Percentiles rank a stretch among this genome's conserved stretches.
phyloP scores from a whole-genome alignment of 1,140 invertebrate species.

The Ostrea denselamellosa region DNA sequence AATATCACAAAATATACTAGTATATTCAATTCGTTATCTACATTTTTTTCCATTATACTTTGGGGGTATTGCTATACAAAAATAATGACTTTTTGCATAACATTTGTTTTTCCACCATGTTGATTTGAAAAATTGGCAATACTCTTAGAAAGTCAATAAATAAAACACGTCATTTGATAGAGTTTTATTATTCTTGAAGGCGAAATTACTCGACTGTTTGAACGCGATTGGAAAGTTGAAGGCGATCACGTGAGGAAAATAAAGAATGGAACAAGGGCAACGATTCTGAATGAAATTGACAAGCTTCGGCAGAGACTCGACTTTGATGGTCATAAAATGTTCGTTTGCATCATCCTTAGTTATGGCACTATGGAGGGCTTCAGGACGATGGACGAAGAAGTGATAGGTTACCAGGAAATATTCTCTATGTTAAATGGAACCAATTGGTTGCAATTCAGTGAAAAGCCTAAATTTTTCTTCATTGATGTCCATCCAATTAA shows the following conservation, averaged over 20 bases:
- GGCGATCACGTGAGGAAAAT: constrained; percentile 9
- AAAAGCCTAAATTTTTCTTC: constrained; percentile 31
- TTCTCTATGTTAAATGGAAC: not conserved
- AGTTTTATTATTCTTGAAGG: not conserved
- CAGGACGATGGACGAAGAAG: constrained; percentile 14
- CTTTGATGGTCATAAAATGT: not conserved
- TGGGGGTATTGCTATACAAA: no score
- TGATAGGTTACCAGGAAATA: not conserved
- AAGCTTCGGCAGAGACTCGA: not conserved
- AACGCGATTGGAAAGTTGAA: constrained; percentile 25
- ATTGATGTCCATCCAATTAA: constrained; percentile 19
- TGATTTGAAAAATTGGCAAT: no score
- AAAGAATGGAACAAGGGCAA: not conserved
- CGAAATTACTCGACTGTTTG: constrained; percentile 1
- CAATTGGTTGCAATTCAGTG: constrained; percentile 4
- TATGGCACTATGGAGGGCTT: not conserved
- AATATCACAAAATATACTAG: no score
- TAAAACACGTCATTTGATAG: not conserved
- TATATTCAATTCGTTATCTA: no score
- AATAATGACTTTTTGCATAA: no score
- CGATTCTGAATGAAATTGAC: not conserved
- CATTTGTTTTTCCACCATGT: no score
- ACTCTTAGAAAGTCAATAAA: no score
- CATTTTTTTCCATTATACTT: no score
- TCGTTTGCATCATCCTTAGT: constrained; percentile 16